Evolutionary conservation across 1,140 invertebrate genomes (phyloP), one percentile per base, ranked within the genome.

Genomic region (Drosophila kurseongensis): DNA sequence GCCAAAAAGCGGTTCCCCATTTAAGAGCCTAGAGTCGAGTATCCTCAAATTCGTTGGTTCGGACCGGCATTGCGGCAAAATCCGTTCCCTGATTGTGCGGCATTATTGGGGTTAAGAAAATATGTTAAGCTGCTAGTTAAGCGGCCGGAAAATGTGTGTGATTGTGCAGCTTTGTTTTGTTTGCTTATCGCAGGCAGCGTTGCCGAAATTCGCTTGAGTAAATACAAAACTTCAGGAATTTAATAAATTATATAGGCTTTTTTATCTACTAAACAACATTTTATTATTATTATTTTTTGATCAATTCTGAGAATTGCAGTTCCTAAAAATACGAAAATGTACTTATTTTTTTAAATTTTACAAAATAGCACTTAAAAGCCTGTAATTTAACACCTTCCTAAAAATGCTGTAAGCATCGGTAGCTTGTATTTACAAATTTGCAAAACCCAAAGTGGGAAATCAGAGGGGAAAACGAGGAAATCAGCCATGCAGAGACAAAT

Each of bases 81-180:
- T 75, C 72, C 67, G 68, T 29, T 81, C 67, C 73, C 78, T 48
- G 73, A 65, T 74, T 73, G 27, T 66, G 51, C 58, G 74, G 60
- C 78, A 82, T 88, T 85, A 82, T 85, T 82, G 82, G 76, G 82
- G 82, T 75, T 85, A 78, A 60, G 55, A 54, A 86, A 82, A 86
- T 88, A 85, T 82, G 68, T 77, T 69, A 80, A 85, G 68, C 51
- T 73, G 38, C 47, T 42, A 65, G 65, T 68, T 65, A 51, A 18
- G 45, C 38, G 65, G 16, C 47, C 38, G n/a, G 29, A 52, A 65
- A 62, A 13, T 32, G 13, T 59, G 14, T 62, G 36, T 18, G 36
- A 18, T 40, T 59, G 38, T 35, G 38, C 16, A n/a, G 38, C 54
- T 18, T 41, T 61, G 12, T 58, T 55, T 27, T 27, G n/a, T 27